Conservation (phyloP, 1,140 invertebrate genomes). For the Globodera ellingtonae region DNA sequence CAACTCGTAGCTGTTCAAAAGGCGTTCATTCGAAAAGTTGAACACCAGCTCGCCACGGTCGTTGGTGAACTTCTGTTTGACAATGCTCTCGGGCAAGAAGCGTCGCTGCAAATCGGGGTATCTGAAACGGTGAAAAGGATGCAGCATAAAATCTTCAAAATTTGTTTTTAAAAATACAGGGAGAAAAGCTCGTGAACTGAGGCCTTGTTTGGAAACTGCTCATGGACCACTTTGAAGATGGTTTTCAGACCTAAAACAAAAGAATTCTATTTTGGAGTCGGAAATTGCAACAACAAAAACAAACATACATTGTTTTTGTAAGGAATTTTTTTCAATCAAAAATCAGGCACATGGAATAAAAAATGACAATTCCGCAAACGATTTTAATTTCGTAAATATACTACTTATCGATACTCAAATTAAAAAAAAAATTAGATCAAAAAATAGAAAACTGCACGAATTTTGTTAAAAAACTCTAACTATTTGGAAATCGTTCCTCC, state of each 20-base stretch:
- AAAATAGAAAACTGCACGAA: neutral
- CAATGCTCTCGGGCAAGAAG: constrained; percentile 46
- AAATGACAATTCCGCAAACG: too few relatives aligned
- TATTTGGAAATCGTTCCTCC: neutral
- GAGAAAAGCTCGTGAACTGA: constrained; percentile 34
- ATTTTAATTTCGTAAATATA: too few relatives aligned
- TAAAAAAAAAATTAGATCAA: neutral
- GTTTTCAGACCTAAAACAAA: constrained; percentile 29
- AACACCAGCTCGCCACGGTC: constrained; percentile 42
- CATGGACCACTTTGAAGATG: constrained; percentile 39
- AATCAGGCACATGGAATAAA: neutral
- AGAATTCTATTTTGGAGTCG: neutral
- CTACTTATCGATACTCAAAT: too few relatives aligned
- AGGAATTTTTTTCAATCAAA: neutral
- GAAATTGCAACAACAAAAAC: neutral
- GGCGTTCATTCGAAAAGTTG: constrained; percentile 42
- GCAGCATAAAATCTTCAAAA: neutral
- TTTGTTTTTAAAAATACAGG: constrained; percentile 25
- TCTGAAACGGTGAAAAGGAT: constrained; percentile 13
- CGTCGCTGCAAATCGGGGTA: constrained; percentile 49
- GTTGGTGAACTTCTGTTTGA: constrained; percentile 40
- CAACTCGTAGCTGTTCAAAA: constrained; percentile 51
- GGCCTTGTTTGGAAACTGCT: constrained; percentile 49
- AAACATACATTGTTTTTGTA: too few relatives aligned
- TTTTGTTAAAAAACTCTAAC: neutral